These are phyloP conservation scores for Sarcoramphus papa DNA, from an alignment of 2,797 vertebrate species.

Conservation along the genomic window DNA sequence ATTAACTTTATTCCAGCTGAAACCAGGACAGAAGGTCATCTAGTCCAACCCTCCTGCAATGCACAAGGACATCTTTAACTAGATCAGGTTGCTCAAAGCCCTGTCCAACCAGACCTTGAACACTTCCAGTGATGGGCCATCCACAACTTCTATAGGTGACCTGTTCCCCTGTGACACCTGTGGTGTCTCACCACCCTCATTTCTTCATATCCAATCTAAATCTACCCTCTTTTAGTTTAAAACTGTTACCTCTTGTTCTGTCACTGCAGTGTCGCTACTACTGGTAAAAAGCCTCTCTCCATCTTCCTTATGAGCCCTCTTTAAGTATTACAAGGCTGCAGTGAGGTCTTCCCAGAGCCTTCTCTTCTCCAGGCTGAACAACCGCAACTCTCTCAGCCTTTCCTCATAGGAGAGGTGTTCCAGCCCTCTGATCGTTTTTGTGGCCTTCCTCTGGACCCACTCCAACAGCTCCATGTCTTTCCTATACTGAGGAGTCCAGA, in stretches of 20 bases:
- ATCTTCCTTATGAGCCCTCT: background rate
- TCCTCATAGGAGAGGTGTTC: background rate
- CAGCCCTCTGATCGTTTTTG: background rate
- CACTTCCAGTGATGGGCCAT: background rate
- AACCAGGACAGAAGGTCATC: background rate
- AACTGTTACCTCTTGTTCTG: background rate
- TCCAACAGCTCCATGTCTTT: background rate
- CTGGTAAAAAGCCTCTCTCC: background rate
- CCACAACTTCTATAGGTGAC: background rate
- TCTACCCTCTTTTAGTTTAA: background rate
- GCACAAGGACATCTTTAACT: background rate
- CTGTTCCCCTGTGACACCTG: background rate
- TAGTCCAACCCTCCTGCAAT: fast-evolving
- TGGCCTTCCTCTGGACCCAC: background rate
- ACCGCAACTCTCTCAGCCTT: background rate
- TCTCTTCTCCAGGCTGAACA: background rate
- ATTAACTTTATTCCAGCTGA: too few species aligned
- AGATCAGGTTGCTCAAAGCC: background rate
- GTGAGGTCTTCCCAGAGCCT: background rate
- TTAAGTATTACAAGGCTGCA: background rate
- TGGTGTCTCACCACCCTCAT: background rate
- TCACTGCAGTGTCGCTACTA: background rate
- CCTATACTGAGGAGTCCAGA: background rate
- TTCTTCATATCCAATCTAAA: background rate
- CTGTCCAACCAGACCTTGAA: fast-evolving